Percentiles rank a stretch among this genome's conserved stretches.
Evolutionary conservation across 2,113 vertebrate genomes (phyloP).

Genomic region (Toxotes chatareus): DNA sequence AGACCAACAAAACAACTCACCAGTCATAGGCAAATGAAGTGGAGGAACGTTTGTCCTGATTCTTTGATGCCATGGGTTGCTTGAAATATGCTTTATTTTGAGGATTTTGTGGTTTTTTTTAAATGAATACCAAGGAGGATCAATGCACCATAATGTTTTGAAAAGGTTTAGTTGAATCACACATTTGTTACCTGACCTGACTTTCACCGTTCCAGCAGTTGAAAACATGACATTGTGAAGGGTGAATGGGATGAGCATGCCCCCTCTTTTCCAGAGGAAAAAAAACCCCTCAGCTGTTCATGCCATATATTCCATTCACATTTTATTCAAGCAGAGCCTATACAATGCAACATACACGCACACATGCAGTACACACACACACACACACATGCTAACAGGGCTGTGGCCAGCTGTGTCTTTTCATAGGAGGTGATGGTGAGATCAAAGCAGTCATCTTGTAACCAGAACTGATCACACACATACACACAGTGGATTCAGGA

Average conservation of each 20-base stretch:
- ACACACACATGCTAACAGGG: constrained; percentile 25
- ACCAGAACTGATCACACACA: constrained; percentile 41
- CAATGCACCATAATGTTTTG: constrained; percentile 2
- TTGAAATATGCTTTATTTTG: constrained; percentile 15
- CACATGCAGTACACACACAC: constrained; percentile 31
- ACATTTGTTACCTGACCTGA: constrained; percentile 5
- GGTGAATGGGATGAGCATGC: constrained; percentile 4
- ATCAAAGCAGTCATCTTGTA: constrained; percentile 73
- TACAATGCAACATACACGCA: constrained; percentile 33
- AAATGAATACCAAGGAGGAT: constrained; percentile 6
- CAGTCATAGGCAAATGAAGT: neutral
- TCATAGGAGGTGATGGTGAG: constrained; percentile 61
- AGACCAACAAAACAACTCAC: constrained; percentile 3
- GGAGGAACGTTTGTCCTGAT: neutral
- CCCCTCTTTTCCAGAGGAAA: neutral
- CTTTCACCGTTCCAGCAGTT: neutral
- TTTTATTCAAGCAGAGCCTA: neutral
- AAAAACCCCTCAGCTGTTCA: neutral
- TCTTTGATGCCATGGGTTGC: neutral
- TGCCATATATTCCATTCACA: neutral
- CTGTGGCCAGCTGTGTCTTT: constrained; percentile 59
- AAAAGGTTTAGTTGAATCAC: neutral
- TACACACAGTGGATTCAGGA: constrained; percentile 48
- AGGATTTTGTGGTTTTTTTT: constrained; percentile 23
- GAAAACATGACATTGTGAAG: neutral